phyloP scores from a whole-genome alignment of 1,140 invertebrate genomes.

The Medauroidea extradentata region DNA sequence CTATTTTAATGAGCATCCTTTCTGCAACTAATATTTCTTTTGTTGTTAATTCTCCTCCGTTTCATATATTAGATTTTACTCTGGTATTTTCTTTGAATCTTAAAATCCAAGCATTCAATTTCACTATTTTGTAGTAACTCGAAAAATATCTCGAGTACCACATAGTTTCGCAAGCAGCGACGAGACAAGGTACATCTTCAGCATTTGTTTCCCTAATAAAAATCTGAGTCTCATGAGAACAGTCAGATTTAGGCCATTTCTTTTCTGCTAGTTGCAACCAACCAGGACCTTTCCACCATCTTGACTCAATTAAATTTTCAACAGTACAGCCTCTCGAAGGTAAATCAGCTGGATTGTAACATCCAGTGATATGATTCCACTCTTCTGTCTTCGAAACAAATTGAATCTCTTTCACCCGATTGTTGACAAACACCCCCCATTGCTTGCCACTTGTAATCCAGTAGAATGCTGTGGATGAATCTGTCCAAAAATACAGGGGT shows the following conservation, averaged over 20 bases:
- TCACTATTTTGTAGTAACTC: constrained; percentile 27
- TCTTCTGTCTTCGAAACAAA: neutral
- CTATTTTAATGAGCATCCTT: neutral
- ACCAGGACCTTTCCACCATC: constrained; percentile 41
- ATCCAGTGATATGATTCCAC: constrained; percentile 39
- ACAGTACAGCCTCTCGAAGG: constrained; percentile 38
- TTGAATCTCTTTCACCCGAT: constrained; percentile 23
- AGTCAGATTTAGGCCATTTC: constrained; percentile 27
- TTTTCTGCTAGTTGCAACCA: constrained; percentile 27
- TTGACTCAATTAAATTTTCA: constrained; percentile 28
- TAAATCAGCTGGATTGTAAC: constrained; percentile 42
- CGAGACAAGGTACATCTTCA: neutral
- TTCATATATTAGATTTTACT: neutral
- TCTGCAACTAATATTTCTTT: constrained; percentile 13
- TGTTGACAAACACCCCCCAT: constrained; percentile 25
- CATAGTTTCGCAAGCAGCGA: neutral
- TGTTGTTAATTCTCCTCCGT: neutral
- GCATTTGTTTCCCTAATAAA: neutral
- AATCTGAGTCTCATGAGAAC: constrained; percentile 20
- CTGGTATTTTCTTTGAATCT: constrained; percentile 27
- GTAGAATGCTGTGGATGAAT: constrained; percentile 32
- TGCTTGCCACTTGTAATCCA: constrained; percentile 28
- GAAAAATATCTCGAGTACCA: constrained; percentile 18
- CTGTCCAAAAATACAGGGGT: constrained; percentile 29
- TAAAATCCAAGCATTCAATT: constrained; percentile 26